Evolutionary conservation across 1,140 invertebrate species (phyloP), one percentile per base, ranked within the genome.

Genomic region (Brachionus asplanchnoidis): DNA sequence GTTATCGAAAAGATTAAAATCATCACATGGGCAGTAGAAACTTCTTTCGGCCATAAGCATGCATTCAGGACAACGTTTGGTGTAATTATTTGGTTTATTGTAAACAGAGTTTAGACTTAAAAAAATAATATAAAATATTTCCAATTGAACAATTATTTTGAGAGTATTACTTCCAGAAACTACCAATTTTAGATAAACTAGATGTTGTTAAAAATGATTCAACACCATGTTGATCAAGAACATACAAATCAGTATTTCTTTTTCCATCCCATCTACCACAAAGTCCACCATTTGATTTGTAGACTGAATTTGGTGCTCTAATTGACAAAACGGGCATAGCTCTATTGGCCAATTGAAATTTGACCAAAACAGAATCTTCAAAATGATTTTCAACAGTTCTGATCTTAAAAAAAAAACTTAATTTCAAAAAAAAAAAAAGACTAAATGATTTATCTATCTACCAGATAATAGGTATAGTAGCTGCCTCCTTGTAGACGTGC

Each of bases 21-120:
- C 60, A 68, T 82, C 79, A 23, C 79, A 82, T 3, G 79, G 79
- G 28, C 79, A 82, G 23, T 82, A 82, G 32, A 65, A 82, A 42
- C 32, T 44, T 40, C 79, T 17, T 44, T 82, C 79, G 3, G 79
- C 28, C 32, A 82, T 60, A n/a, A 82, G 32, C 36, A 82, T 44
- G 17, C 79, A 82, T 26, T 82, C 53, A 11, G 79, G 79, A 66
- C 79, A 82, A 12, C 79, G 20, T 68, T 82, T 82, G 53, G 53
- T 20, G 8, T 65, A 11, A 42, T 28, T 82, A 17, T 40, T 20
- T 6, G 26, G 14, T 82, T 42, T 60, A 17, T 77, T 46, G 23
- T 50, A 77, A 26, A 77, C 23, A 50, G 73, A 77, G 42, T 77
- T 77, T 12, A 77, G 32, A 28, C 36, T 82, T 40, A 2, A 23